Evolutionary conservation across 2,888 invertebrate genomes (phyloP), one percentile per base, ranked within the genome.

Genomic region (Philereme vetulata): DNA sequence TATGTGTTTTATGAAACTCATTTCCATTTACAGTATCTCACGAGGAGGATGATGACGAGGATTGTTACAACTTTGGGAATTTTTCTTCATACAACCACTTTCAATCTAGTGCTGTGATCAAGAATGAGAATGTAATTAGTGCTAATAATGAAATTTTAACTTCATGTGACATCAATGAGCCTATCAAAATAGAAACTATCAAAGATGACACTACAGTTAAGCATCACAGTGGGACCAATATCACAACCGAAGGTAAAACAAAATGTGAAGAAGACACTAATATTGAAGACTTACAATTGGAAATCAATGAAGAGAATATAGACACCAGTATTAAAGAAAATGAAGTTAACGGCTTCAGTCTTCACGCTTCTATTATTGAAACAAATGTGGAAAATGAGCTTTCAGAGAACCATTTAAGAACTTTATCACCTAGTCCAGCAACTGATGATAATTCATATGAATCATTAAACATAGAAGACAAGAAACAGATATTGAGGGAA

Each of bases 201-300:
- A 56, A 67, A 46, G 60, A 34, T 43, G 48, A 55, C 44, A 43
- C 40, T 52, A 63, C 44, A 45, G 56, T 66, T 45, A 60, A 50
- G 56, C 46, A 46, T 49, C 36, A 54, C 33, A 49, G 62, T 53
- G 60, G 51, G 49, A 62, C 58, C 46, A 72, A 73, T 67, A 66
- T 69, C 35, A 66, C 58, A 53, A 67, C 52, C 68, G 72, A 76
- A 71, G 72, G 62, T 6, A 73, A 77, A 69, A 55, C 67, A 45
- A 80, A 75, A 70, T 70, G 64, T 68, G 76, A 79, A 57, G 78
- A 85, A 67, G 83, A 85, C 43, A 68, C 70, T 40, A 82, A 80
- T 65, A 76, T 86, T 69, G 87, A 90, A 74, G 85, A 89, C 72
- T 81, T 89, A 66, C 78, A 86, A 75, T 81, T 88, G 62, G 78